Evolutionary conservation across 2,113 vertebrate species (phyloP).

Genomic region (Esox niger): DNA sequence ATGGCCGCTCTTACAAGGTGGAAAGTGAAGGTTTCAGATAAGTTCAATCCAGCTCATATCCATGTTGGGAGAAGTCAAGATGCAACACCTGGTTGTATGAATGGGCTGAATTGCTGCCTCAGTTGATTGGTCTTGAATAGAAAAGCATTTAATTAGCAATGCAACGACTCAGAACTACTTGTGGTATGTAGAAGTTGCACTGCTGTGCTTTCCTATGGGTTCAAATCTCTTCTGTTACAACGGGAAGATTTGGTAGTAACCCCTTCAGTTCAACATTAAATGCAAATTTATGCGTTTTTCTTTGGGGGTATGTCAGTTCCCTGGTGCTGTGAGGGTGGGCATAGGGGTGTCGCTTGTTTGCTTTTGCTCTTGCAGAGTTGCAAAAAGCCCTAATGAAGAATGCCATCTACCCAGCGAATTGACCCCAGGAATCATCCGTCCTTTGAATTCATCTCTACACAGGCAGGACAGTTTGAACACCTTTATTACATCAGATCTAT

Average conservation of each 20-base stretch:
- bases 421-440: slow-evolving; percentile 57
- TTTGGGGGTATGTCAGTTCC: slow-evolving; percentile 62
- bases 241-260: slow-evolving; percentile 60
- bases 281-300: slow-evolving; percentile 52
- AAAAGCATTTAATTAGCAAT: slow-evolving; percentile 43
- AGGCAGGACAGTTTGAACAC: slow-evolving; percentile 44
- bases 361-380: slow-evolving; percentile 71
- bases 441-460: slow-evolving; percentile 47
- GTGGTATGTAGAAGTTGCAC: slow-evolving; percentile 46
- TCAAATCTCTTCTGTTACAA: slow-evolving; percentile 50
- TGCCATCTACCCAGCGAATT: slow-evolving; percentile 52
- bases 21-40: slow-evolving; percentile 72
- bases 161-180: slow-evolving; percentile 29
- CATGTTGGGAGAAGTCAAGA: slow-evolving; percentile 37
- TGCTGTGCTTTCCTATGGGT: slow-evolving; percentile 45
- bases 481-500: slow-evolving; percentile 13
- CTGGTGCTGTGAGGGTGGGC: slow-evolving; percentile 51
- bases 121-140: slow-evolving; percentile 32
- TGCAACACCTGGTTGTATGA: slow-evolving; percentile 17
- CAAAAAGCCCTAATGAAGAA: slow-evolving; percentile 59
- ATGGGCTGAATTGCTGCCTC: slow-evolving; percentile 33
- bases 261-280: slow-evolving; percentile 40
- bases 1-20: slow-evolving; percentile 72
- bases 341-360: slow-evolving; percentile 56
- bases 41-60: slow-evolving; percentile 68